Base-by-base conservation (phyloP, 37 sponge, comb jelly and placozoan species). In the Spongilla lacustris region DNA sequence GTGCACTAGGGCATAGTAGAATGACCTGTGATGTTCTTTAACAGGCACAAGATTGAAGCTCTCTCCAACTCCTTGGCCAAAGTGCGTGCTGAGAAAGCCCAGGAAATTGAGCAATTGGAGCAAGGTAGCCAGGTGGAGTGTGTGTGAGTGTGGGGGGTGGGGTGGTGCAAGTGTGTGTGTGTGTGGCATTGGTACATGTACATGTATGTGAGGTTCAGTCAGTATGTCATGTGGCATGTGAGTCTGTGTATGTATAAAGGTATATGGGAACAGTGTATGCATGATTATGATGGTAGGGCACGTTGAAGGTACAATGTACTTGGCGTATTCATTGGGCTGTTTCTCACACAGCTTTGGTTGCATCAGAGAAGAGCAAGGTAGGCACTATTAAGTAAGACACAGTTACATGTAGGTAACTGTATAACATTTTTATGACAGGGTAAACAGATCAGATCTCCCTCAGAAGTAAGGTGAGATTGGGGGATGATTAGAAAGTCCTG, bases 21-120 rank as follows among this genome's bases (percentile, higher is more conserved):
- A 58, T 58, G 14, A 17, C 19, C 21, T 58, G 1, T 17, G 4
- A 58, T 17, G 1, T 17, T 46, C 8, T 4, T 58, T 17, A 41
- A 26, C 79, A 93, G 93, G 85, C 48, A 86, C 3, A 86, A 80
- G 67, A 38, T 93, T 69, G 84, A 69, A 67, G 4, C 73, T 28
- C 79, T 93, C n/a, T 69, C 90, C 5, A 72, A 30, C 5, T 82
- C 86, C 17, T 25, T 93, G 38, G 28, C 71, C 9, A 70, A 67
- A 58, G 48, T 93, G 66, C 89, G 83, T 36, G 30, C 67, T 30
- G 90, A 93, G 27, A 89, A 86, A 66, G 41, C 81, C 33, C 37
- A 28, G 10, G 77, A 93, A 36, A 79, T 87, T 11, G 71, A 83
- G 30, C 41, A 78, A 24, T 74, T 93, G 26, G 90, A 93, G 50